These are phyloP conservation scores for Agrilus mali DNA, from an alignment of 2,888 invertebrate genomes.

Conservation along the genomic window DNA sequence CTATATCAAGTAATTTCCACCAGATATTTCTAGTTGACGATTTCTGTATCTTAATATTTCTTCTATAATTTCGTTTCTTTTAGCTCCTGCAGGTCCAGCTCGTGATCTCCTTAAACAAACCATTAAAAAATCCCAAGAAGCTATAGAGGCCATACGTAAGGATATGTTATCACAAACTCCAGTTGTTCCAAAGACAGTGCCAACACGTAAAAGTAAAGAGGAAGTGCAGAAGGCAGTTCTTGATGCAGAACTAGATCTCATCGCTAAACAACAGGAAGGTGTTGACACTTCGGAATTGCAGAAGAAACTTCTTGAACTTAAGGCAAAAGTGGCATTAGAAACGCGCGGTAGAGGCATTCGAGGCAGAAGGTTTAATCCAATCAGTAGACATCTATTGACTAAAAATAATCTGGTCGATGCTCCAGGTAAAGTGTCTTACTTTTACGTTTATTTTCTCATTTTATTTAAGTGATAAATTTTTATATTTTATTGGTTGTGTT, in stretches of 20 bases:
- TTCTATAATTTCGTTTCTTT: slow-evolving; percentile 16
- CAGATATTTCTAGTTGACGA: too few relatives aligned
- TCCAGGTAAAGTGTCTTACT: slow-evolving; percentile 4
- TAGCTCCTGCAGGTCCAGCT: slow-evolving; percentile 55
- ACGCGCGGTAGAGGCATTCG: slow-evolving; percentile 28
- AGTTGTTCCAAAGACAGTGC: slow-evolving; percentile 24
- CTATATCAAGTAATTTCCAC: too few relatives aligned
- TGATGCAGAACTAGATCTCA: slow-evolving; percentile 83
- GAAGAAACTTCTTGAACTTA: slow-evolving; percentile 63
- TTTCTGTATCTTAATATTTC: neutral
- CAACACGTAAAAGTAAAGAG: slow-evolving; percentile 51
- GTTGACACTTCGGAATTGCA: slow-evolving; percentile 74
- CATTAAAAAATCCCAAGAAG: slow-evolving; percentile 70
- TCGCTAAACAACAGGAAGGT: slow-evolving; percentile 79
- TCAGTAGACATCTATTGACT: slow-evolving; percentile 26
- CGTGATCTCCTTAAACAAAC: slow-evolving; percentile 64
- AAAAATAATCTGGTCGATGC: slow-evolving; percentile 30
- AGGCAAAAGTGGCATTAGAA: slow-evolving; percentile 41
- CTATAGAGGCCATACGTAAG: slow-evolving; percentile 65
- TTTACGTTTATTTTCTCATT: too few relatives aligned
- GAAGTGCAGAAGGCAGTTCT: slow-evolving; percentile 80
- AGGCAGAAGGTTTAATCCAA: slow-evolving; percentile 27
- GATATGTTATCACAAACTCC: slow-evolving; percentile 41
- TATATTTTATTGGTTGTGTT: neutral
- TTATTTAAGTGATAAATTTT: neutral